Percentiles rank a stretch among this genome's conserved stretches.
Evolutionary conservation across 2,888 invertebrate species (phyloP).

Genomic region (Bembecia ichneumoniformis): DNA sequence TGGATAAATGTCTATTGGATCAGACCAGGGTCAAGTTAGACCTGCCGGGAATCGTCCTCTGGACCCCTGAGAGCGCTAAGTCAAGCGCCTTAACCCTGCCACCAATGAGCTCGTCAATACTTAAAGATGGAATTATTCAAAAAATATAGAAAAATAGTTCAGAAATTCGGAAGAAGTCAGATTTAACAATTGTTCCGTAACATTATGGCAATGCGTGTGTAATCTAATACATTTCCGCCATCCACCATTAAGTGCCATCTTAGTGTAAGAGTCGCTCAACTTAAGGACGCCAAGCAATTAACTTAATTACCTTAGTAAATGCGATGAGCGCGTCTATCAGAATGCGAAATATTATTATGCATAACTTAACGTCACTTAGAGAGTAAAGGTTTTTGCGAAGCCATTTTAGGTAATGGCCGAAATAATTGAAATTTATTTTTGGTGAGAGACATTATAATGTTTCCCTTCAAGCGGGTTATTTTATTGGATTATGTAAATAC

Average conservation of each 20-base stretch:
- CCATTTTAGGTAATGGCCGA: neutral
- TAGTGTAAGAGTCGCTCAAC: conserved; percentile 29
- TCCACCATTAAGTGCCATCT: conserved; percentile 34
- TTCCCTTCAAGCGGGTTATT: neutral
- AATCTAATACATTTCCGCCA: conserved; percentile 11
- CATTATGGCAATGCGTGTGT: neutral
- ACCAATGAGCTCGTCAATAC: too few relatives aligned
- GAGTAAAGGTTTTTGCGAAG: neutral
- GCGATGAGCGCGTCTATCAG: conserved; percentile 40
- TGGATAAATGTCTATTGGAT: too few relatives aligned
- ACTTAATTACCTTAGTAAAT: conserved; percentile 48
- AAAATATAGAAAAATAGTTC: too few relatives aligned
- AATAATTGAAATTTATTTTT: neutral
- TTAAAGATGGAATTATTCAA: too few relatives aligned
- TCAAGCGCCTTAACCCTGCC: too few relatives aligned
- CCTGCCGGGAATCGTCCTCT: too few relatives aligned
- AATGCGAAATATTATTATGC: conserved; percentile 30
- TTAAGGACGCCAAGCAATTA: conserved; percentile 41
- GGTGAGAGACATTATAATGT: neutral
- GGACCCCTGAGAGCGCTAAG: too few relatives aligned
- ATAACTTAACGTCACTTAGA: neutral
- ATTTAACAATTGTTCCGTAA: too few relatives aligned
- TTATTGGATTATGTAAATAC: too few relatives aligned
- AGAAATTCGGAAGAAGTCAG: too few relatives aligned
- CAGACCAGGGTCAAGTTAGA: too few relatives aligned